phyloP scores from a whole-genome alignment of 2,797 vertebrate species.

The Melopsittacus undulatus region DNA sequence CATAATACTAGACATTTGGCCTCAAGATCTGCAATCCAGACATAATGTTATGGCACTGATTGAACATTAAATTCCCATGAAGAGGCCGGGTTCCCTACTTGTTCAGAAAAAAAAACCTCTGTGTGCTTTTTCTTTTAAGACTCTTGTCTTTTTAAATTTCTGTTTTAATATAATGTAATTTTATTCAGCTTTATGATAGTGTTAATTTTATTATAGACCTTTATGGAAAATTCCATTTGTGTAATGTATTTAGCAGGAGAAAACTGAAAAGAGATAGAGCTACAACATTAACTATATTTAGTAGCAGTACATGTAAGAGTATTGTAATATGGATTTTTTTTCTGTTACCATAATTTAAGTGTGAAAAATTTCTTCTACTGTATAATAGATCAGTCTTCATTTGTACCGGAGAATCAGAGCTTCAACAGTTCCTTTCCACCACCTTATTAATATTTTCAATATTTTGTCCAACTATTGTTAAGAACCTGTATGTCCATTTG shows the following conservation, averaged over 20 bases:
- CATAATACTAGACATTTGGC: background rate
- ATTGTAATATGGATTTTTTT: background rate
- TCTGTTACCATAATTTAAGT: background rate
- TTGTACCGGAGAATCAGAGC: background rate
- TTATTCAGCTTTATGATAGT: background rate
- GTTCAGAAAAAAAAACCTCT: background rate
- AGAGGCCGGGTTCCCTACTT: background rate
- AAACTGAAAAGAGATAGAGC: background rate
- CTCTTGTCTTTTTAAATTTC: background rate
- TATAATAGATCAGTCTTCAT: background rate
- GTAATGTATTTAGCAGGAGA: background rate
- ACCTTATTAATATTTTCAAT: background rate
- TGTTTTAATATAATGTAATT: background rate
- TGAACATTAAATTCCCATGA: background rate
- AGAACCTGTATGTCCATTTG: background rate
- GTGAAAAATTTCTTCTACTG: background rate
- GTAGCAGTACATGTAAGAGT: background rate
- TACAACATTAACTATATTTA: background rate
- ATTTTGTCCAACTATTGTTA: background rate
- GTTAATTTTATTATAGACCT: background rate
- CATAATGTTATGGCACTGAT: background rate
- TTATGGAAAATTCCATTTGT: background rate
- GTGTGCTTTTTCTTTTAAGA: background rate
- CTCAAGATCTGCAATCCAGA: background rate
- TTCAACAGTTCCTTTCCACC: background rate